Evolutionary conservation across 2,113 vertebrate species (phyloP).

Genomic region (Turnix velox): DNA sequence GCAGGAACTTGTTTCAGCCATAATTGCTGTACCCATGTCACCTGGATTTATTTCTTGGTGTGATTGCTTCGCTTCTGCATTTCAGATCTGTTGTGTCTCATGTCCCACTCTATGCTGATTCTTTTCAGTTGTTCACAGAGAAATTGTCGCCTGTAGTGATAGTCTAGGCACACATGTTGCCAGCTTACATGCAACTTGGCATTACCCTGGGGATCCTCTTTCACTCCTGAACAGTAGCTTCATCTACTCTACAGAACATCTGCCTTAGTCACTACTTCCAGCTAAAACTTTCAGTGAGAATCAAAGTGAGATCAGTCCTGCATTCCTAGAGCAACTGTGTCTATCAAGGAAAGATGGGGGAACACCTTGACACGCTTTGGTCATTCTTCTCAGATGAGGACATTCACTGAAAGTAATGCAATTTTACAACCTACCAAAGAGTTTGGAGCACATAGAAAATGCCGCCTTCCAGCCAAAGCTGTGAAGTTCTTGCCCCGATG

Average conservation of each 20-base stretch:
- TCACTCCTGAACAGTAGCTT: background rate
- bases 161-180: background rate
- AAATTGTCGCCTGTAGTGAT: background rate
- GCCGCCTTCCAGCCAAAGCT: background rate
- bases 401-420: background rate
- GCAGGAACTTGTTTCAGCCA: background rate
- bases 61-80: background rate
- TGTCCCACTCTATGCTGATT: background rate
- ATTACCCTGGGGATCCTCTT: background rate
- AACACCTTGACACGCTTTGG: background rate
- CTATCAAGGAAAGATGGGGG: background rate
- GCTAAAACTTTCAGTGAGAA: background rate
- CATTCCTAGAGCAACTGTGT: background rate
- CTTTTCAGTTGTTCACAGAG: background rate
- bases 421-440: background rate
- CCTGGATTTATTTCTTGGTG: background rate
- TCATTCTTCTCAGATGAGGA: background rate
- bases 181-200: background rate
- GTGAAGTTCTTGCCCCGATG: background rate
- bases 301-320: background rate
- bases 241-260: background rate
- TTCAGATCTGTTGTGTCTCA: background rate
- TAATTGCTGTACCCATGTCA: background rate
- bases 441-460: background rate
- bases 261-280: background rate